A percentile compares a stretch with the other conserved stretches of the same genome.
Evolutionary conservation across 2,888 invertebrate species (phyloP).

Genomic region (Hoplodrina ambigua): DNA sequence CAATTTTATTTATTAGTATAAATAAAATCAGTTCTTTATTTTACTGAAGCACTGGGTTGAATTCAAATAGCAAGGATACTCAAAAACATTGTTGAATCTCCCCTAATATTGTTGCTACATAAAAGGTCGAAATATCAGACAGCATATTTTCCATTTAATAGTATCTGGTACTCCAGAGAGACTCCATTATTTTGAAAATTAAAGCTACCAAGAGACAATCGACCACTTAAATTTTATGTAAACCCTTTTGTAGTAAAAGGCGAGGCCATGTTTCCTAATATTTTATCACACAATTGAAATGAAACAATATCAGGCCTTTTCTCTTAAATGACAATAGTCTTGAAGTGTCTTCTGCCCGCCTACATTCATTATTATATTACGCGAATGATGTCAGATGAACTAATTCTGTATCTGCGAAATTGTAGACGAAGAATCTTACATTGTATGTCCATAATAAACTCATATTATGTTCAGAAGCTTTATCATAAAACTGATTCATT

Average conservation of each 20-base stretch:
- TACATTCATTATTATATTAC: slow-evolving; percentile 47
- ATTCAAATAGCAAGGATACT: neutral
- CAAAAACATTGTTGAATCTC: neutral
- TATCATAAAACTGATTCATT: slow-evolving; percentile 35
- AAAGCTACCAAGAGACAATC: neutral
- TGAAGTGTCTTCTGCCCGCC: slow-evolving; percentile 20
- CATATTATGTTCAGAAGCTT: slow-evolving; percentile 14
- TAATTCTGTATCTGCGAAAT: slow-evolving; percentile 44
- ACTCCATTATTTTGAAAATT: neutral
- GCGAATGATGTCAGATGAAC: slow-evolving; percentile 52
- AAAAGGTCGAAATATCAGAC: neutral
- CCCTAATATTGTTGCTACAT: neutral
- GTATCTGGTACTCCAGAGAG: neutral
- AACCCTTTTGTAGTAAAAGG: neutral
- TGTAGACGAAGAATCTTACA: slow-evolving; percentile 22
- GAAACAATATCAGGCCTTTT: slow-evolving; percentile 6
- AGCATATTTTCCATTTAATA: neutral
- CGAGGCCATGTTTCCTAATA: neutral
- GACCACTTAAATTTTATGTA: neutral
- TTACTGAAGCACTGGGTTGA: neutral
- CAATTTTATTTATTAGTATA: too few species aligned
- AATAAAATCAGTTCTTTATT: neutral
- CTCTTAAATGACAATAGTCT: slow-evolving; percentile 26
- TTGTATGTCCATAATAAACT: slow-evolving; percentile 26
- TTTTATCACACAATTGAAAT: slow-evolving; percentile 12